A percentile compares a stretch with the other conserved stretches of the same genome.
phyloP scores from a whole-genome alignment of 2,888 invertebrate genomes.

The Corbicula japonica region DNA sequence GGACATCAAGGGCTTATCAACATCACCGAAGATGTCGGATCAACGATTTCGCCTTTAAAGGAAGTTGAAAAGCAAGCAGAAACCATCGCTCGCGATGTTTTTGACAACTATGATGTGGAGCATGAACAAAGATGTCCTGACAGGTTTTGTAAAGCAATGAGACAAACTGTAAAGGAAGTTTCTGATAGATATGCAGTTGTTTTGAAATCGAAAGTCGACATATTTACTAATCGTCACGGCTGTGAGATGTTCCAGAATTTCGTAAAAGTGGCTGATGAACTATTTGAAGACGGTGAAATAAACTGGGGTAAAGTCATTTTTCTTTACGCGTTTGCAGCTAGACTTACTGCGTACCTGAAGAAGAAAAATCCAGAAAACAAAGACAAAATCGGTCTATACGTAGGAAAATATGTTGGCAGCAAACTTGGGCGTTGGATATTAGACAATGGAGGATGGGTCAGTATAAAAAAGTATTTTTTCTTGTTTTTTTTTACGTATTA shows the following conservation, averaged over 20 bases:
- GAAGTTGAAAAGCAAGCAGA: slow-evolving; percentile 79
- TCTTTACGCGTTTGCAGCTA: slow-evolving; percentile 84
- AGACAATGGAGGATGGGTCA: slow-evolving; percentile 85
- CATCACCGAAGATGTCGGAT: slow-evolving; percentile 72
- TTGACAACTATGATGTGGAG: slow-evolving; percentile 72
- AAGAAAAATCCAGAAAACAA: slow-evolving; percentile 64
- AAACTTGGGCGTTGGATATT: slow-evolving; percentile 84
- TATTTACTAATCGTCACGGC: slow-evolving; percentile 79
- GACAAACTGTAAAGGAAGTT: slow-evolving; percentile 83
- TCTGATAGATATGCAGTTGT: slow-evolving; percentile 82
- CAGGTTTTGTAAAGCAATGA: slow-evolving; percentile 83
- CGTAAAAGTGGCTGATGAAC: slow-evolving; percentile 83
- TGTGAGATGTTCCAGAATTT: slow-evolving; percentile 79
- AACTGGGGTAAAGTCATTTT: slow-evolving; percentile 86
- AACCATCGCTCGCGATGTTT: slow-evolving; percentile 78
- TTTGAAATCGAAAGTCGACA: slow-evolving; percentile 83
- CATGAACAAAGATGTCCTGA: slow-evolving; percentile 75
- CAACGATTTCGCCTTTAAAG: slow-evolving; percentile 73
- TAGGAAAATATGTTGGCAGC: slow-evolving; percentile 83
- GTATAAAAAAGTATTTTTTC: too few species aligned
- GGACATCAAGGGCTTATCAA: slow-evolving; percentile 78
- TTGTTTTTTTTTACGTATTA: too few species aligned
- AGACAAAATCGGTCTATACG: slow-evolving; percentile 81
- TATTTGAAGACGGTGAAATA: slow-evolving; percentile 84
- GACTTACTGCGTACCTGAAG: slow-evolving; percentile 77